Conservation (phyloP, 2,888 invertebrate genomes). For the Drosophila cognata region DNA sequence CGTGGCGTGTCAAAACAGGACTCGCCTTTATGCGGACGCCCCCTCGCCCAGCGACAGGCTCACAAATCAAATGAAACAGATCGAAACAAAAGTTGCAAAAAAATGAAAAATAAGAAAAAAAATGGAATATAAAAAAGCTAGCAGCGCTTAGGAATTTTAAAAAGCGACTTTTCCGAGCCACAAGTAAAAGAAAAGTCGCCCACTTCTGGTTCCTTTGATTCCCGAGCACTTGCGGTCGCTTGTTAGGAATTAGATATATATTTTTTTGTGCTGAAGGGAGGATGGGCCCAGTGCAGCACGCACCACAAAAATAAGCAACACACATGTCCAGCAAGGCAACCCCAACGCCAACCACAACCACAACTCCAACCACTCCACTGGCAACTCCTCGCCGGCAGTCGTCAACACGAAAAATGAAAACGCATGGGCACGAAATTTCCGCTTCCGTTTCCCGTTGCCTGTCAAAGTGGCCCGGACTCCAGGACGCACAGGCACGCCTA, state of each 20-base stretch:
- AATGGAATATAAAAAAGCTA: slow-evolving; percentile 21
- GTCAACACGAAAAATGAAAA: slow-evolving; percentile 76
- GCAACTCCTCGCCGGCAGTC: slow-evolving; percentile 45
- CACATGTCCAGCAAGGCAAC: slow-evolving; percentile 21
- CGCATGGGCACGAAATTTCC: slow-evolving; percentile 80
- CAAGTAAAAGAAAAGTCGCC: slow-evolving; percentile 1
- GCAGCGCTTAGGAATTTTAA: slow-evolving; percentile 42
- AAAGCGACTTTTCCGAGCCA: slow-evolving; percentile 26
- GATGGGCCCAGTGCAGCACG: slow-evolving; percentile 35
- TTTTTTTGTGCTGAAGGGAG: slow-evolving; percentile 11
- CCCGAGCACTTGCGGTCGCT: slow-evolving; percentile 45
- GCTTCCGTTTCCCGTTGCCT: slow-evolving; percentile 76
- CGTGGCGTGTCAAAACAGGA: slow-evolving; percentile 10
- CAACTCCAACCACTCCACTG: neutral
- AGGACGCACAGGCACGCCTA: slow-evolving; percentile 29
- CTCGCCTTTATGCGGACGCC: neutral
- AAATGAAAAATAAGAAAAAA: slow-evolving; percentile 31
- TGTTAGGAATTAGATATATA: slow-evolving; percentile 6
- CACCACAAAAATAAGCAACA: slow-evolving; percentile 40
- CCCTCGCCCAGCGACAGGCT: slow-evolving; percentile 30
- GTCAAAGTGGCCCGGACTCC: slow-evolving; percentile 61
- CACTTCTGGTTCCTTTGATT: slow-evolving; percentile 17
- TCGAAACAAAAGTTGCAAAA: slow-evolving; percentile 73
- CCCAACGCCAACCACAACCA: neutral
- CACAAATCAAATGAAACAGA: slow-evolving; percentile 67